Evolutionary conservation across 1,140 invertebrate genomes (phyloP), one percentile per base, ranked within the genome.

Genomic region (Parasteatoda tepidariorum): DNA sequence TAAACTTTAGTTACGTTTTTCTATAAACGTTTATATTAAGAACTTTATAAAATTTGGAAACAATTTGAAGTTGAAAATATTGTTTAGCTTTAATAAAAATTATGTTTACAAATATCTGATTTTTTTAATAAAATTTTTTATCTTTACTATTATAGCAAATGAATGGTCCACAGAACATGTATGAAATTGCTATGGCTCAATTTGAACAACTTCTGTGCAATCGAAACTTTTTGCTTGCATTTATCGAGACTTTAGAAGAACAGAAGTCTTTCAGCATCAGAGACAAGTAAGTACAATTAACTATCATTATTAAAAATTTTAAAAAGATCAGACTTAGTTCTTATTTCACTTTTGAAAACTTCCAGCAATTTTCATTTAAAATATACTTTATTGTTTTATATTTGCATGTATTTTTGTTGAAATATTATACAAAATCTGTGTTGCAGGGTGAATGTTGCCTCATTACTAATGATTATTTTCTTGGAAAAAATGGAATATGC

Each of bases 401-500:
- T 5, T 79, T 11, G 4, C 34, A 34, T 66, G 28, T 30, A 28
- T 64, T 31, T 13, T 33, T 9, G 13, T 64, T 31, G 30, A 64
- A 3, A 64, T 28, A 18, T 9, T 3, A 33, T 6, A 33, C 9
- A 48, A 48, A 13, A 48, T 48, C 38, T 18, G 1, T 4, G 38
- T 88, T 88, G 41, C 86, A 92, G 92, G 89, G 96, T 98, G 9
- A 97, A 97, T 89, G 95, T 98, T 5, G 96, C 96, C 18, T 98
- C 96, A 2, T 90, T 98, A 28, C 89, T 98, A 30, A 97, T 97
- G 94, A 93, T 97, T 15, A 95, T 97, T 55, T 89, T 98, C 11
- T 96, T 97, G 95, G 93, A 94, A 7, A 97, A 98, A 91, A 97
- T 98, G 96, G 96, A 97, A 87, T 98, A 98, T 90, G 95, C 95